Base-by-base conservation (phyloP, 2,888 invertebrate species). In the Branchinecta sandiegonensis region DNA sequence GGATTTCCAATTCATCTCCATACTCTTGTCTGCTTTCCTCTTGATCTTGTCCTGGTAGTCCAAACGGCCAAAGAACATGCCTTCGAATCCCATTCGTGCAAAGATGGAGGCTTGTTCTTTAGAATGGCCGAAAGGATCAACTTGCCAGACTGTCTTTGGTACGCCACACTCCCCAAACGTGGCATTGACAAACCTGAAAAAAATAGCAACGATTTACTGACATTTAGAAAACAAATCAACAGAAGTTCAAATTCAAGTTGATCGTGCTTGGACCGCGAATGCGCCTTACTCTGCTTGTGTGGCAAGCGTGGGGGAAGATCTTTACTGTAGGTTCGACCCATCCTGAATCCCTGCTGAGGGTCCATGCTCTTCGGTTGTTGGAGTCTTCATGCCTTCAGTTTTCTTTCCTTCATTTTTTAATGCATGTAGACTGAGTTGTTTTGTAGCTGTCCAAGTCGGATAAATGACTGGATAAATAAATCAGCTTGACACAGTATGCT, bases 101-200 rank as follows among this genome's bases (percentile, higher is more conserved):
- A 73, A 80, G 8, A 81, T 71, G 8, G 86, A 85, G 0, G 86
- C 85, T 73, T 85, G 85, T 75, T 88, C 88, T 71, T 82, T 77
- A 46, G 84, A 83, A 75, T 92, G 91, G 0, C 91, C 91, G 75
- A 91, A 92, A 0, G 90, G 87, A 79, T 92, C 91, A 17, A 91
- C 89, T 78, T 92, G 90, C 90, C 90, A 90, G 0, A 86, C 89
- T 0, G 88, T 82, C 68, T 82, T 83, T 0, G 91, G 90, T 47
- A 85, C 81, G 0, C 84, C 90, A 73, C 90, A 90, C 1, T 83
- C 81, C 0, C 87, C 88, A 66, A 89, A 81, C 0, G 85, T 85
- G 65, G 87, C 85, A 71, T 85, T 84, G 0, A 89, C 75, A 68
- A 72, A 72, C n/a, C 75, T 72, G 67, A 77, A 66, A 72, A 66